Base-by-base conservation (phyloP, 2,113 vertebrate genomes). In the Platycercus adscitus region DNA sequence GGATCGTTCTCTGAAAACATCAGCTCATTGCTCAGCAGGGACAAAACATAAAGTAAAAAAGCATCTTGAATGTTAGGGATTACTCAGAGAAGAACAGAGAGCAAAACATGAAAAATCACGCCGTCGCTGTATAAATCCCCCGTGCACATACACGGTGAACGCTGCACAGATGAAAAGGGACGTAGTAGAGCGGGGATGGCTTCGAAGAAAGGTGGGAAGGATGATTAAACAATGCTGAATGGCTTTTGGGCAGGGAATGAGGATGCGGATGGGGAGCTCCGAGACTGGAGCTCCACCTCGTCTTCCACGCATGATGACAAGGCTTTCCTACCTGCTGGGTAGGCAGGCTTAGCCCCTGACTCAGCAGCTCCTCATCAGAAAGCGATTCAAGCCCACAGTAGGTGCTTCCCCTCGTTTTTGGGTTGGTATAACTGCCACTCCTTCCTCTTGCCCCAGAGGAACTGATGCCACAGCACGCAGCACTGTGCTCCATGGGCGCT, bases 11-110 rank as follows among this genome's bases (percentile, higher is more conserved):
- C 56, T 0, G 2, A 84, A 96, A 95, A 92, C 95, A 95, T 86
- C 81, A 91, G 80, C 86, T 96, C 66, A 81, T 93, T 93, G 92
- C 92, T 95, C 91, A 95, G 91, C 88, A 84, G 86, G 91, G 91
- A 71, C 52, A 84, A 60, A 81, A 79, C 16, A 39, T 16, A n/a
- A 35, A 58, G 14, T 24, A 71, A 18, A 55, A 65, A 50, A 2
- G 4, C 91, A 66, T 64, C 50, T 88, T n/a, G 46, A 94, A 83
- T 60, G 69, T 56, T 86, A 84, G 77, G 56, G 77, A 95, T 97
- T 95, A 96, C 91, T 95, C 95, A 96, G 92, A 89, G 86, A 43
- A 72, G 72, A 95, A 9, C 13, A 66, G 88, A 86, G 85, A 88
- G 52, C 55, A 88, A 83, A 96, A 81, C 91, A 89, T 80, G 66